Evolutionary conservation across 2,113 vertebrate species (phyloP), one percentile per base, ranked within the genome.

Genomic region (Passer montanus): DNA sequence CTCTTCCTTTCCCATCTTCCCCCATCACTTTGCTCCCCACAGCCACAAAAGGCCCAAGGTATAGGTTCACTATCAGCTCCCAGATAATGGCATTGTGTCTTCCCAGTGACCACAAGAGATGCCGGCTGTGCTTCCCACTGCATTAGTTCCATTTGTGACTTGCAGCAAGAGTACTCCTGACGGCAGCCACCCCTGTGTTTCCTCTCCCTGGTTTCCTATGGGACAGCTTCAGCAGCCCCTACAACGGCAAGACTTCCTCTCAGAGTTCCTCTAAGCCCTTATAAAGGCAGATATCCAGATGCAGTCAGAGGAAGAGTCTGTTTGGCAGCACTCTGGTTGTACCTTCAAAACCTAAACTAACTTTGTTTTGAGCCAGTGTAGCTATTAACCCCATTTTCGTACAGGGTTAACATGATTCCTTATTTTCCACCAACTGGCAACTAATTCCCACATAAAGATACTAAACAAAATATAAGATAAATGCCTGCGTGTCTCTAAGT

Each of bases 201-300:
- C 94, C 89, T 94, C 64, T 92, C 59, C 7, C 72, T 70, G 50
- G 84, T 53, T 95, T 96, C 91, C 95, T 90, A 90, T 78, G 89
- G 88, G 91, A 94, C 2, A 0, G 75, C 15, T 26, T 89, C 84
- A 56, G 74, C 79, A 94, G 89, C 66, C 72, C 79, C 69, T 46
- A 70, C 39, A 67, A 78, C 9, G 1, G 44, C 50, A 89, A 63
- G 73, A 90, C 79, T 86, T 94, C 94, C 89, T 95, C 66, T 49
- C 74, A 4, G 26, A 95, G 84, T 85, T 93, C 95, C 92, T 96
- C 79, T 72, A 89, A 81, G 64, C 44, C 84, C 94, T 95, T 95
- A 92, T 59, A 95, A 90, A 94, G 92, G 53, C 89, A 97, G 44
- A 95, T 92, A 90, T 77, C n/a, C 63, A 69, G 53, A 26, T 50